phyloP scores from a whole-genome alignment of 2,888 invertebrate species.

The Chloroclystis v-ata region DNA sequence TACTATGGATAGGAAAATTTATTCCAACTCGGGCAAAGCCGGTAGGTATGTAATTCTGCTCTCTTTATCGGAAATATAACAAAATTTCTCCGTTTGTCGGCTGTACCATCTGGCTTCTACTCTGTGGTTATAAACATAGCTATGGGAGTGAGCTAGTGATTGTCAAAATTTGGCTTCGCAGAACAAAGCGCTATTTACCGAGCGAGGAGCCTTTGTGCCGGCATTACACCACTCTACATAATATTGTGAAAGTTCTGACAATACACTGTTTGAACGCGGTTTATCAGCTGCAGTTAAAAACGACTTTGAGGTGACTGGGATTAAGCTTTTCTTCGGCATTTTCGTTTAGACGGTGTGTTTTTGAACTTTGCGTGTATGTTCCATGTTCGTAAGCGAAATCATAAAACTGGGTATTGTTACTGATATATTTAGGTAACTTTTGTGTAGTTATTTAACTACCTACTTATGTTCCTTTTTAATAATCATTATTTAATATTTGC shows the following conservation, averaged over 20 bases:
- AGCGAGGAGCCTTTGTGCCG: slow-evolving; percentile 73
- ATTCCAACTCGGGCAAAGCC: too few relatives aligned
- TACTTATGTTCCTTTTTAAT: too few relatives aligned
- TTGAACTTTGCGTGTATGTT: background rate
- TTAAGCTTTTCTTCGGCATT: slow-evolving; percentile 34
- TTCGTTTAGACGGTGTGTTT: slow-evolving; percentile 1
- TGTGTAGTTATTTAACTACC: too few relatives aligned
- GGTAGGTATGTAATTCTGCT: too few relatives aligned
- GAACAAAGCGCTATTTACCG: slow-evolving; percentile 79
- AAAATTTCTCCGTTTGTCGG: background rate
- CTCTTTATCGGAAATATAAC: too few relatives aligned
- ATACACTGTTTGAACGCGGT: slow-evolving; percentile 65
- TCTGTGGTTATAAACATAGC: slow-evolving; percentile 58
- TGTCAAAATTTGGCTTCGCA: slow-evolving; percentile 79
- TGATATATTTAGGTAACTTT: too few relatives aligned
- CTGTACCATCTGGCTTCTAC: slow-evolving; percentile 25
- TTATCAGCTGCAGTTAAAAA: slow-evolving; percentile 51
- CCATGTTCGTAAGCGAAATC: background rate
- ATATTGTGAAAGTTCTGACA: slow-evolving; percentile 75
- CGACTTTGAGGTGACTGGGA: slow-evolving; percentile 49
- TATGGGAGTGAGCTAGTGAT: slow-evolving; percentile 74
- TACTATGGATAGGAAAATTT: too few relatives aligned
- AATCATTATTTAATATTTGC: too few relatives aligned
- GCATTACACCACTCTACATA: slow-evolving; percentile 77
- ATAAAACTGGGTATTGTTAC: too few relatives aligned